Percentiles rank a stretch among this genome's conserved stretches.
Conservation (phyloP, 2,797 vertebrate species). For the Silurus aristotelis region DNA sequence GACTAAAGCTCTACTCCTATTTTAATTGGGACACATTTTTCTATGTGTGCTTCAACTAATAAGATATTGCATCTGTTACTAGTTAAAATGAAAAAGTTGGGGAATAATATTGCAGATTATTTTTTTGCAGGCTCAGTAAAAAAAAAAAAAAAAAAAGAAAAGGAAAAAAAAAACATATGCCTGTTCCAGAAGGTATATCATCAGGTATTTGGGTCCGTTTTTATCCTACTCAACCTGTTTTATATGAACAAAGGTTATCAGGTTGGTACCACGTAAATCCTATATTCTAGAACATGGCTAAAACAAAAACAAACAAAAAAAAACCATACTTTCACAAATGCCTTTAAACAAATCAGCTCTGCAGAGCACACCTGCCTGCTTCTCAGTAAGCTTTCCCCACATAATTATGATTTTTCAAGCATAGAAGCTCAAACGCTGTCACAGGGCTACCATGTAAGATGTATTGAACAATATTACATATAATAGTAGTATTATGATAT, state of each 20-base stretch:
- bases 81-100: background rate
- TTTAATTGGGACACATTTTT: slow-evolving; percentile 60
- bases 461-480: background rate
- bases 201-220: background rate
- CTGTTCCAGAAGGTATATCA: background rate
- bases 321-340: background rate
- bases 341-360: background rate
- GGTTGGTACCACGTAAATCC: background rate
- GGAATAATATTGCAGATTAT: background rate
- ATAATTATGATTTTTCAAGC: background rate
- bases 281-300: background rate
- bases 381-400: background rate
- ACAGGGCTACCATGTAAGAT: background rate
- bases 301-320: too few relatives aligned
- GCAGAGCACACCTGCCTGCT: background rate
- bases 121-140: background rate
- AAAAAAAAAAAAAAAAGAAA: background rate
- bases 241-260: background rate
- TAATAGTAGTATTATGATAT: background rate
- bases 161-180: background rate
- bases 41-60: slow-evolving; percentile 26
- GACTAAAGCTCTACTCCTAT: slow-evolving; percentile 57
- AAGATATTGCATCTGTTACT: slow-evolving; percentile 7
- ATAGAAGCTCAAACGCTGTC: background rate
- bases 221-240: background rate